These are phyloP conservation scores for Triplophysa tibetana DNA, from an alignment of 2,113 vertebrate species.

Conservation along the genomic window DNA sequence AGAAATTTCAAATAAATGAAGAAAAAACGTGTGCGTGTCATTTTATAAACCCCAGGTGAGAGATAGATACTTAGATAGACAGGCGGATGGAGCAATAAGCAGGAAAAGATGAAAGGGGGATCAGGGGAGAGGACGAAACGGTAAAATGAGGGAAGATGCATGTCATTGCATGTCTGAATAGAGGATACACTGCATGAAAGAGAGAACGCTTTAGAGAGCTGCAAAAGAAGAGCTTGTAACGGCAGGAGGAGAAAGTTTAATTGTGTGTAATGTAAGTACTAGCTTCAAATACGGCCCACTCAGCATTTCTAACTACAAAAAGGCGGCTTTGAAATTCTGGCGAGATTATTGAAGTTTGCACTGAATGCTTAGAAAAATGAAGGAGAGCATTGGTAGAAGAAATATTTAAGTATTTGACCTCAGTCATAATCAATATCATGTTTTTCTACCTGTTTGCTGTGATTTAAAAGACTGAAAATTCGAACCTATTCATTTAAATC, in stretches of 20 bases:
- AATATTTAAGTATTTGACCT: neutral
- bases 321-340: neutral
- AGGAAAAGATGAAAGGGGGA: conserved; percentile 17
- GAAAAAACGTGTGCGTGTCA: neutral
- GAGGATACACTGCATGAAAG: conserved; percentile 32
- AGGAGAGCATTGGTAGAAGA: neutral
- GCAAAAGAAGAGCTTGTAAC: neutral
- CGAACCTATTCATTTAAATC: no score
- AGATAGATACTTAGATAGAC: neutral
- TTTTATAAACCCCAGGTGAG: neutral
- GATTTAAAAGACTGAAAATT: no score
- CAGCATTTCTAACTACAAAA: conserved; percentile 30
- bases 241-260: conserved; percentile 8
- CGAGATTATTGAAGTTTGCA: neutral
- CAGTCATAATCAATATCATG: neutral
- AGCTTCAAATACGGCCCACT: conserved; percentile 31
- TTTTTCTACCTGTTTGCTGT: neutral
- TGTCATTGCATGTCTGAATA: conserved; percentile 24
- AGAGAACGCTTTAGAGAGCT: conserved; percentile 1
- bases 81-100: neutral
- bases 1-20: neutral
- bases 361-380: neutral
- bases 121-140: neutral
- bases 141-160: conserved; percentile 28
- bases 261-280: conserved; percentile 4